Evolutionary conservation across 2,888 invertebrate genomes (phyloP).

Genomic region (Ophion obscuratus): DNA sequence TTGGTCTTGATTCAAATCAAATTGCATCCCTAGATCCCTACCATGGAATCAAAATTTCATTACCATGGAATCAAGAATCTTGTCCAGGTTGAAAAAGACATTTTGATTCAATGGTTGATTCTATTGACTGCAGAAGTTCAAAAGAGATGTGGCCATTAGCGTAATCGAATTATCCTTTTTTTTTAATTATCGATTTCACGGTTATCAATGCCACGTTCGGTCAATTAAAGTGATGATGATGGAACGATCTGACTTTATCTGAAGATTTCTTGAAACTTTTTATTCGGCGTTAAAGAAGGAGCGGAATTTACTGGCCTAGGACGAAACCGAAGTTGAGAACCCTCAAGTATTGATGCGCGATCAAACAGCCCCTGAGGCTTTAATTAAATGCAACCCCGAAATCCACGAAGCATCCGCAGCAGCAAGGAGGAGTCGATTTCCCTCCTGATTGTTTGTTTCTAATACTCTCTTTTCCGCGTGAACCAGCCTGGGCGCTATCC

Average conservation of each 20-base stretch:
- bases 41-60: no score
- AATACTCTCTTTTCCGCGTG: slow-evolving; percentile 24
- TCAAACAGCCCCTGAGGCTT: slow-evolving; percentile 82
- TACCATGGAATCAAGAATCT: no score
- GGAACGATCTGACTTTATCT: neutral
- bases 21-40: neutral
- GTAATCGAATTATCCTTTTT: neutral
- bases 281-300: neutral
- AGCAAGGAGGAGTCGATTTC: slow-evolving; percentile 36
- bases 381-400: slow-evolving; percentile 82
- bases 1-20: neutral
- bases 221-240: no score
- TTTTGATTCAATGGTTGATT: neutral
- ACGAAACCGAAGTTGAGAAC: slow-evolving; percentile 75
- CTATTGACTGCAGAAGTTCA: neutral
- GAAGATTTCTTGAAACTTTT: neutral
- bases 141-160: neutral
- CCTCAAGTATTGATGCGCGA: slow-evolving; percentile 83
- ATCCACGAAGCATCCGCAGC: slow-evolving; percentile 52
- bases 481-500: slow-evolving; percentile 39
- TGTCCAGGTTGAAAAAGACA: no score
- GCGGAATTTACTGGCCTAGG: neutral
- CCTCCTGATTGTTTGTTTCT: slow-evolving; percentile 40
- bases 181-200: neutral
- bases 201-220: no score